Evolutionary conservation across 2,797 vertebrate genomes (phyloP).

Genomic region (Catamblyrhynchus diadema): DNA sequence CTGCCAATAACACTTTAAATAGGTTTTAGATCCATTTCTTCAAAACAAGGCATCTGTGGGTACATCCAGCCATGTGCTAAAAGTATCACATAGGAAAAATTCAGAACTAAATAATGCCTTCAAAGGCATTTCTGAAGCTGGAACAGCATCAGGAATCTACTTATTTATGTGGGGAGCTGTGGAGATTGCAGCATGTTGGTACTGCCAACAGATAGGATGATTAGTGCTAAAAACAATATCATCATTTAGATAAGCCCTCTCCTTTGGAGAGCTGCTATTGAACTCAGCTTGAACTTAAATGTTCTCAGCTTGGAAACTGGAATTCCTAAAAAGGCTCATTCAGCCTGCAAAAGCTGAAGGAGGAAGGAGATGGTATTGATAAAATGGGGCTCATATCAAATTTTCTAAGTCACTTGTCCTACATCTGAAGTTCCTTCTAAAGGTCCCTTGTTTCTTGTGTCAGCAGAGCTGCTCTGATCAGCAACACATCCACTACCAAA

Average conservation of each 20-base stretch:
- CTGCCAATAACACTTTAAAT: not conserved
- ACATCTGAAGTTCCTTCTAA: not conserved
- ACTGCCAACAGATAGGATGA: slow-evolving; percentile 66
- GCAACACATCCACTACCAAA: not conserved
- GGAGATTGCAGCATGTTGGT: slow-evolving; percentile 62
- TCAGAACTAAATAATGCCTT: slow-evolving; percentile 44
- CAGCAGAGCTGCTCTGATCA: not conserved
- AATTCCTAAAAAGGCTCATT: not conserved
- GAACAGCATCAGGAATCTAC: slow-evolving; percentile 73
- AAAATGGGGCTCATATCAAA: not conserved
- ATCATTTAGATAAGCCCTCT: slow-evolving; percentile 64
- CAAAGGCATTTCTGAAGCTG: slow-evolving; percentile 69
- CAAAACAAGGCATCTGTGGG: not conserved
- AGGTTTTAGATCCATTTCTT: not conserved
- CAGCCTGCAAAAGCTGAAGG: not conserved
- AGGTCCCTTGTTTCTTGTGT: not conserved
- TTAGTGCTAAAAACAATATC: slow-evolving; percentile 64
- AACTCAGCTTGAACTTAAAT: slow-evolving; percentile 56
- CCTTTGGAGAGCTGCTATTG: slow-evolving; percentile 46
- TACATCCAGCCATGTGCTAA: not conserved
- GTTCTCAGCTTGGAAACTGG: slow-evolving; percentile 1
- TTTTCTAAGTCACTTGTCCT: not conserved
- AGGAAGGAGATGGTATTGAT: not conserved
- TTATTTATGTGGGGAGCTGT: slow-evolving; percentile 68
- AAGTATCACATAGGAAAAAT: slow-evolving; percentile 26